phyloP scores from a whole-genome alignment of 1,140 invertebrate species.

The Pachypeltis micranthus region DNA sequence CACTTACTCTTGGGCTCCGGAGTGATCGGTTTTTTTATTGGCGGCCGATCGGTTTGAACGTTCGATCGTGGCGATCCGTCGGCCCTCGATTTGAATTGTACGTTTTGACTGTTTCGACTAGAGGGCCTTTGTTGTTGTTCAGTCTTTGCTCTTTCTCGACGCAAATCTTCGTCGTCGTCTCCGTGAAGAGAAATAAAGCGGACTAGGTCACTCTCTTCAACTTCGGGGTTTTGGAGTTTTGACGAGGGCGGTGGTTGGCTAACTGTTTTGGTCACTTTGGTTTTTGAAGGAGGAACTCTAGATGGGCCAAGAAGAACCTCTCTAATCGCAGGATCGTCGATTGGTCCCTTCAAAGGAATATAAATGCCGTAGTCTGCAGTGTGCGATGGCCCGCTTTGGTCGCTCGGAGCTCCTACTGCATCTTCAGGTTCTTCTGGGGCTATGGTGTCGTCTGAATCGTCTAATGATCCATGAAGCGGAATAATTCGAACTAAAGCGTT shows the following conservation, averaged over 20 bases:
- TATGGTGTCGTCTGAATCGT: constrained; percentile 15
- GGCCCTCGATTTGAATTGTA: constrained; percentile 20
- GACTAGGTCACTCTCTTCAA: constrained; percentile 25
- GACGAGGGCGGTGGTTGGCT: background rate
- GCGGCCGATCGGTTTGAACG: background rate
- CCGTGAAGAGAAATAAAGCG: constrained; percentile 26
- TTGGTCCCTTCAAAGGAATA: constrained; percentile 26
- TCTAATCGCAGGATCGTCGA: background rate
- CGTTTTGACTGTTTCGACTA: constrained; percentile 19
- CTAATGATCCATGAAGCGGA: constrained; percentile 22
- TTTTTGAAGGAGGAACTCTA: background rate
- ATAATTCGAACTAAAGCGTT: constrained; percentile 21
- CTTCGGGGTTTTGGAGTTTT: constrained; percentile 15
- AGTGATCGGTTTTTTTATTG: constrained; percentile 8
- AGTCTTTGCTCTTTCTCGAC: constrained; percentile 1
- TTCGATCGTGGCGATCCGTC: constrained; percentile 19
- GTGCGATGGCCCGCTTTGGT: background rate
- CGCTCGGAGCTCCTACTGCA: background rate
- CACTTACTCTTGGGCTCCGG: constrained; percentile 19
- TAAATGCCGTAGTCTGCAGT: constrained; percentile 25
- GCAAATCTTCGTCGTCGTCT: constrained; percentile 20
- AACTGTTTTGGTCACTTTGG: constrained; percentile 9
- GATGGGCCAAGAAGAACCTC: background rate
- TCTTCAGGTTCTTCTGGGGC: constrained; percentile 10
- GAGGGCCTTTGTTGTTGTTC: background rate